phyloP scores from a whole-genome alignment of 2,888 invertebrate genomes.

The Danaus chrysippus region DNA sequence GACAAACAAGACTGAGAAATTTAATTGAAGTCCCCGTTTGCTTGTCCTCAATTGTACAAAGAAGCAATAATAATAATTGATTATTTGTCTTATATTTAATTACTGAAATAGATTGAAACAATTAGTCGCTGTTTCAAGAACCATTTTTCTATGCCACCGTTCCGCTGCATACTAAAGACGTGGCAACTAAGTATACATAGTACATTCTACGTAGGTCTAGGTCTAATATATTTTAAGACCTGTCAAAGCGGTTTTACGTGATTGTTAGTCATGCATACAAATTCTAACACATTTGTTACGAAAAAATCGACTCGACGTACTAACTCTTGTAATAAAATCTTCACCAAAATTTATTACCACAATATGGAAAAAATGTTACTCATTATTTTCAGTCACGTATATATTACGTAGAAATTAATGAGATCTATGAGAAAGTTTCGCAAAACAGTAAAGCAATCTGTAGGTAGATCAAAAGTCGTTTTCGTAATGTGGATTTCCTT shows the following conservation, averaged over 20 bases:
- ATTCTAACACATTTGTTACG: background rate
- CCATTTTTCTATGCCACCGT: background rate
- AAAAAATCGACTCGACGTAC: too few relatives aligned
- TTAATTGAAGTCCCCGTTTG: too few relatives aligned
- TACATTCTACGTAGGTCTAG: conserved; percentile 18
- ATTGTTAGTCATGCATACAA: conserved; percentile 22
- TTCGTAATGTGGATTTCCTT: conserved; percentile 27
- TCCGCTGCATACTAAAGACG: background rate
- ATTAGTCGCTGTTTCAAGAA: background rate
- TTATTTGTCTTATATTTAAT: too few relatives aligned
- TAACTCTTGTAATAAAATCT: too few relatives aligned
- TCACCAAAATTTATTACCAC: too few relatives aligned
- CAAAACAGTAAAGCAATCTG: conserved; percentile 2
- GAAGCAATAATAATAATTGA: too few relatives aligned
- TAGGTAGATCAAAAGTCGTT: conserved; percentile 10
- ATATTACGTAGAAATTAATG: too few relatives aligned
- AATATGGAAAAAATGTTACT: too few relatives aligned
- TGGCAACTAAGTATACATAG: conserved; percentile 16
- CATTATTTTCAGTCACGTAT: too few relatives aligned
- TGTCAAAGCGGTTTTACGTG: conserved; percentile 28
- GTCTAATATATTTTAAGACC: conserved; percentile 28
- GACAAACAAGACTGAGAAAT: too few relatives aligned
- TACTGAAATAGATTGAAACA: background rate
- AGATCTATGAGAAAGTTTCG: conserved; percentile 1
- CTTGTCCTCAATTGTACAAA: too few relatives aligned